A percentile compares a stretch with the other conserved stretches of the same genome.
Evolutionary conservation across 1,140 invertebrate species (phyloP).

Genomic region (Diuraphis noxia): DNA sequence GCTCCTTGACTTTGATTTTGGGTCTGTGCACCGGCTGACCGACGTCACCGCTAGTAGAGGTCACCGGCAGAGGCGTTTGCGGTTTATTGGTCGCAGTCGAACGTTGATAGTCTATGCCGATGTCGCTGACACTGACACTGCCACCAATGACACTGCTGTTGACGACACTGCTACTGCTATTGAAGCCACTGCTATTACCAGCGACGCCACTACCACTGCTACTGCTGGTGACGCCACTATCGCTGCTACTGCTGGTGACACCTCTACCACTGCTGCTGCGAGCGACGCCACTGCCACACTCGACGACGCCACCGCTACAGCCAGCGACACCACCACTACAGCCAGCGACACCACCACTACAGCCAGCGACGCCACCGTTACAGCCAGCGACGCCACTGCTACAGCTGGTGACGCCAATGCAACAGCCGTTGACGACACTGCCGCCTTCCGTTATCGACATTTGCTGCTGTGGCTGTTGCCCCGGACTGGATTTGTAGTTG

Average conservation of each 20-base stretch:
- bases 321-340: neutral
- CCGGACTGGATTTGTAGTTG: neutral
- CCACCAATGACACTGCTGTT: no score
- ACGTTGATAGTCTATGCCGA: slow-evolving; percentile 7
- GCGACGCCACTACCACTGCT: neutral
- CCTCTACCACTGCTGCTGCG: slow-evolving; percentile 7
- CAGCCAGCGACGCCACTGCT: neutral
- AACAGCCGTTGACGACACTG: slow-evolving; percentile 4
- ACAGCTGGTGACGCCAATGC: slow-evolving; percentile 53
- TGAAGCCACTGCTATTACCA: no score
- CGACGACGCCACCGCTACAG: neutral
- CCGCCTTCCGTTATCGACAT: neutral
- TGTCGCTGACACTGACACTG: slow-evolving; percentile 29
- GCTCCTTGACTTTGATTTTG: slow-evolving; percentile 61
- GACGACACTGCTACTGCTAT: neutral
- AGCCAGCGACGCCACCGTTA: slow-evolving; percentile 3
- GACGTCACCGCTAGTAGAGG: neutral
- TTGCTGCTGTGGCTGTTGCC: neutral
- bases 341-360: slow-evolving; percentile 52
- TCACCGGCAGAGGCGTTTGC: neutral
- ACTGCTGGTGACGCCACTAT: neutral
- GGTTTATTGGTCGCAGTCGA: slow-evolving; percentile 45
- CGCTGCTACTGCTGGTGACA: slow-evolving; percentile 41
- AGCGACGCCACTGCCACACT: slow-evolving; percentile 54
- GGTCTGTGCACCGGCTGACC: slow-evolving; percentile 57